A percentile compares a stretch with the other conserved stretches of the same genome.
phyloP scores from a whole-genome alignment of 2,797 vertebrate species.

The Scyliorhinus canicula region DNA sequence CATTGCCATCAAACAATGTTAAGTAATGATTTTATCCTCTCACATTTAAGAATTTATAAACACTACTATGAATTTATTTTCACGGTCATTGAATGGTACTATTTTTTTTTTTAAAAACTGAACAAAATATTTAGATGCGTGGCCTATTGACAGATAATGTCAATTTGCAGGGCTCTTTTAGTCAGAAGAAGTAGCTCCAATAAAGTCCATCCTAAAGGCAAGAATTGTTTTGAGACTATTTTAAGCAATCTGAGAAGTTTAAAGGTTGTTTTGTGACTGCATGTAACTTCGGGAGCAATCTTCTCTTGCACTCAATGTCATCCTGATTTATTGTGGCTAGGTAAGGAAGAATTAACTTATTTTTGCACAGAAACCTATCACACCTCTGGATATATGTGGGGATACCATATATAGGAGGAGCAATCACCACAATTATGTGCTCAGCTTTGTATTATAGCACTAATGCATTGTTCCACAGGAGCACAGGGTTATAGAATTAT shows the following conservation, averaged over 20 bases:
- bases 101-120: not conserved
- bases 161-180: not conserved
- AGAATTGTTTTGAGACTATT: not conserved
- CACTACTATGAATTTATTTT: not conserved
- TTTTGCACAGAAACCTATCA: not conserved
- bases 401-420: too few relatives aligned
- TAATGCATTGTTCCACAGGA: too few relatives aligned
- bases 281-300: not conserved
- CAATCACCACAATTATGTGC: too few relatives aligned
- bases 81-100: not conserved
- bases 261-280: not conserved
- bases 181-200: not conserved
- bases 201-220: too few relatives aligned
- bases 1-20: not conserved
- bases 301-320: not conserved
- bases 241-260: not conserved
- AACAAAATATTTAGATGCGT: not conserved
- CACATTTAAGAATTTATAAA: not conserved
- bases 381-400: not conserved
- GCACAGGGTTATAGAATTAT: too few relatives aligned
- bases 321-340: not conserved
- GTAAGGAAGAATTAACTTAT: not conserved
- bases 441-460: too few relatives aligned
- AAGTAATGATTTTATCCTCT: not conserved
- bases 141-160: not conserved